These are phyloP conservation scores for Rhamnusium bicolor DNA, from an alignment of 2,888 invertebrate species.

Conservation along the genomic window DNA sequence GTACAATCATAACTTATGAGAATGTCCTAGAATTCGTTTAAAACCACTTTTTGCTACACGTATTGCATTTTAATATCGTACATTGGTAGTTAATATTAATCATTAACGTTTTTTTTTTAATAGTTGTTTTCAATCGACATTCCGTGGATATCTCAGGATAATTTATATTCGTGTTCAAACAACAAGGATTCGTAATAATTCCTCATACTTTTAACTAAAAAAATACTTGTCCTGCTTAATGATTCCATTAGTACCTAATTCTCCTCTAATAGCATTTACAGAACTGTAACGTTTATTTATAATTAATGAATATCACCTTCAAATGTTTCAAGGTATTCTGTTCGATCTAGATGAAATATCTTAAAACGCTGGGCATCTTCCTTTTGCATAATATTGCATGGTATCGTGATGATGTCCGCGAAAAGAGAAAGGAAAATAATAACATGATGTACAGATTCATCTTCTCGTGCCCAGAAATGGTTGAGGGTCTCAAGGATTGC, in stretches of 20 bases:
- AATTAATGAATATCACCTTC: not conserved
- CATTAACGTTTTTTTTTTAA: not conserved
- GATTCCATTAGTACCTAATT: not conserved
- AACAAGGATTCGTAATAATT: not conserved
- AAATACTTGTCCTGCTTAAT: not conserved
- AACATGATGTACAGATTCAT: not conserved
- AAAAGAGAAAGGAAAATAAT: not conserved
- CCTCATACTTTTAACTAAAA: not conserved
- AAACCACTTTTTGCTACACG: not conserved
- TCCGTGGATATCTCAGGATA: not conserved
- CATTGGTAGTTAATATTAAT: not conserved
- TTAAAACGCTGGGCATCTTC: not conserved
- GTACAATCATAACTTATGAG: constrained; percentile 6
- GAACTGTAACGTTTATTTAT: not conserved
- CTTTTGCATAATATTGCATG: not conserved
- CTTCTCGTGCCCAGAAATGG: not conserved
- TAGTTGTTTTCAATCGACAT: not conserved
- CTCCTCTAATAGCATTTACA: not conserved
- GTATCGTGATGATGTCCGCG: not conserved
- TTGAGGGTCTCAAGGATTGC: not conserved
- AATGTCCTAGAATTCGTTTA: not conserved
- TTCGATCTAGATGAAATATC: not conserved
- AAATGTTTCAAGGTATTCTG: not conserved
- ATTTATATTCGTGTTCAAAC: not conserved
- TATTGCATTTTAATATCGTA: constrained; percentile 1